These are phyloP conservation scores for Malaclemys terrapin DNA, from an alignment of 2,113 vertebrate genomes.

Conservation along the genomic window DNA sequence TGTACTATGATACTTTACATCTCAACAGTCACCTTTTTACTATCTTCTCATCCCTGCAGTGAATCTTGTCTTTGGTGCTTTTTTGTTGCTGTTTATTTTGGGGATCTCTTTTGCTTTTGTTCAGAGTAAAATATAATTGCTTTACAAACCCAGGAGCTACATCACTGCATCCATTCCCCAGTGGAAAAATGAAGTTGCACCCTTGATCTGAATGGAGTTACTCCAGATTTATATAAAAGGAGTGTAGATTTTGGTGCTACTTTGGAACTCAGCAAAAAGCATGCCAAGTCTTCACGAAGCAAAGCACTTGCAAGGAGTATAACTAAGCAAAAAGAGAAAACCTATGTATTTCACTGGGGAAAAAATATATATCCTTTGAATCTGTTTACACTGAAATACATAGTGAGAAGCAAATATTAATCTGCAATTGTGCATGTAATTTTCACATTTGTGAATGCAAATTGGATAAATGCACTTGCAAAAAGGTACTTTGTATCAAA, in stretches of 20 bases:
- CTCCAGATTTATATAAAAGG: neutral
- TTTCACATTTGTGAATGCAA: neutral
- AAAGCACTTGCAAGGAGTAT: neutral
- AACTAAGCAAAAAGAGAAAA: neutral
- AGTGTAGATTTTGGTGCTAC: neutral
- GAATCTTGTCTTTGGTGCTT: neutral
- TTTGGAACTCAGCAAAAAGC: neutral
- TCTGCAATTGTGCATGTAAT: neutral
- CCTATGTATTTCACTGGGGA: neutral
- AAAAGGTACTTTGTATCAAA: neutral
- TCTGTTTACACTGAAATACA: neutral
- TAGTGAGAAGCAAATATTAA: neutral
- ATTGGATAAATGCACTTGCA: neutral
- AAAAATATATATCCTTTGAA: neutral
- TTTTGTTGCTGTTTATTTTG: no score
- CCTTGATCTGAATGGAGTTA: neutral
- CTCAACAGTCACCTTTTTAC: neutral
- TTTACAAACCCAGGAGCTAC: neutral
- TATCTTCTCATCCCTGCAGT: neutral
- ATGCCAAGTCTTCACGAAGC: neutral
- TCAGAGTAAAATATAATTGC: neutral
- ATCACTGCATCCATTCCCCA: no score
- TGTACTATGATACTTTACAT: neutral
- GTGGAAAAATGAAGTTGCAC: neutral
- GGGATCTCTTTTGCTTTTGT: no score